phyloP scores from a whole-genome alignment of 2,888 invertebrate species.

The Melanostoma scalare region DNA sequence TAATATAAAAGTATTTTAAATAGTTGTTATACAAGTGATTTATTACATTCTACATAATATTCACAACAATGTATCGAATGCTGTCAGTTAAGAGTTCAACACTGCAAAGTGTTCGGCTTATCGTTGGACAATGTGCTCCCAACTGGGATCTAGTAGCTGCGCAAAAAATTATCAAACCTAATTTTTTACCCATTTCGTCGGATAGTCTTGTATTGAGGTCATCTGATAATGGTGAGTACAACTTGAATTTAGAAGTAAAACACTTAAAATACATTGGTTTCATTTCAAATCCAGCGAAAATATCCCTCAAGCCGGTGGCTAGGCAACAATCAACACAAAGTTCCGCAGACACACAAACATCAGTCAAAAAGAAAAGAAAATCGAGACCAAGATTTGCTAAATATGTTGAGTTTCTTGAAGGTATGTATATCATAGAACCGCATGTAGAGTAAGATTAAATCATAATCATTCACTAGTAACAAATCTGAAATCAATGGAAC shows the following conservation, averaged over 20 bases:
- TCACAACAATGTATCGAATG: slow-evolving; percentile 78
- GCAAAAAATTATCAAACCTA: slow-evolving; percentile 64
- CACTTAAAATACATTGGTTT: not conserved
- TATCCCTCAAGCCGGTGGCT: slow-evolving; percentile 17
- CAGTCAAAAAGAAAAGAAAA: slow-evolving; percentile 73
- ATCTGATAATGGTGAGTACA: slow-evolving; percentile 32
- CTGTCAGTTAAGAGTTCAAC: slow-evolving; percentile 76
- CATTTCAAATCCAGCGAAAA: slow-evolving; percentile 28
- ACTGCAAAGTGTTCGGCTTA: slow-evolving; percentile 75
- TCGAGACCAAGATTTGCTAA: slow-evolving; percentile 82
- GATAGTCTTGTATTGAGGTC: slow-evolving; percentile 39
- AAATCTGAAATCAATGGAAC: slow-evolving; percentile 85
- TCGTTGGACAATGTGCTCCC: slow-evolving; percentile 70
- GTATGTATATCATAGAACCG: slow-evolving; percentile 79
- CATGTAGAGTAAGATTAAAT: slow-evolving; percentile 48
- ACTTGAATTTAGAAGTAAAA: not conserved
- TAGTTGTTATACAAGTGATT: slow-evolving; percentile 41
- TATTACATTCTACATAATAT: not conserved
- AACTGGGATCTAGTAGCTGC: slow-evolving; percentile 53
- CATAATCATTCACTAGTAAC: slow-evolving; percentile 83
- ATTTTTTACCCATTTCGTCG: slow-evolving; percentile 50
- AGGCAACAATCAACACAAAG: slow-evolving; percentile 77
- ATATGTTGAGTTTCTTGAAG: slow-evolving; percentile 87
- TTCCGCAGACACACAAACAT: slow-evolving; percentile 75
- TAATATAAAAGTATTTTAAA: slow-evolving; percentile 7